Evolutionary conservation across 2,888 invertebrate genomes (phyloP), one percentile per base, ranked within the genome.

Genomic region (Tachina fera): DNA sequence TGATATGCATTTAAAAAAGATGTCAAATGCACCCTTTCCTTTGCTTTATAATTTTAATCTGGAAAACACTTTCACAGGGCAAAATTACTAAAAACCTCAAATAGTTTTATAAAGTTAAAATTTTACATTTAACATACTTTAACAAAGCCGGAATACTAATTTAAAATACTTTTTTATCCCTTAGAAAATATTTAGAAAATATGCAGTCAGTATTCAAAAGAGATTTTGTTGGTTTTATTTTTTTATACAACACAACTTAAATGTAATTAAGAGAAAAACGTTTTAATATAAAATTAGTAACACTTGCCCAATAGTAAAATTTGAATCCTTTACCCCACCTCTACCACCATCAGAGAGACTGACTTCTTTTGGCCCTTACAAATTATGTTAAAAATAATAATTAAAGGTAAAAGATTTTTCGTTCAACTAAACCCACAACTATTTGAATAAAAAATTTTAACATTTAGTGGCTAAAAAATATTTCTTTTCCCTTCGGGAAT

Each of bases 191-290:
- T 60, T 71, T 45, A 22, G 9, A 22, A 22, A 31, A 5, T 31
- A 31, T 31, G 9, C 14, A 70, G 41, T 14, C n/a, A 9, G 14
- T 51, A 39, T 8, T 51, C 19, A n/a, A 31, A 6, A 31, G 31
- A 31, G 31, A 31, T 31, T 31, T 63, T 43, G 6, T 13, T 13
- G 1, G n/a, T 49, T 9, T 16, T 14, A 2, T 68, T 49, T 49
- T 39, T 10, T 10, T 45, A 9, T 11, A 11, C n/a, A n/a, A 11
- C 43, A 74, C 19, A 41, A 61, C 3, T 61, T 51, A 51, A 49
- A 51, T 61, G 22, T 31, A 53, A 75, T 75, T 75, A 75, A 63
- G 1, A 45, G 2, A 74, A 41, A 74, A 61, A 13, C 39, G 41
- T 72, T 61, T 5, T 58, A 31, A 49, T 39, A 13, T 13, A 9